Conservation (phyloP, 2,797 vertebrate species). For the Sebastes elongatus region DNA sequence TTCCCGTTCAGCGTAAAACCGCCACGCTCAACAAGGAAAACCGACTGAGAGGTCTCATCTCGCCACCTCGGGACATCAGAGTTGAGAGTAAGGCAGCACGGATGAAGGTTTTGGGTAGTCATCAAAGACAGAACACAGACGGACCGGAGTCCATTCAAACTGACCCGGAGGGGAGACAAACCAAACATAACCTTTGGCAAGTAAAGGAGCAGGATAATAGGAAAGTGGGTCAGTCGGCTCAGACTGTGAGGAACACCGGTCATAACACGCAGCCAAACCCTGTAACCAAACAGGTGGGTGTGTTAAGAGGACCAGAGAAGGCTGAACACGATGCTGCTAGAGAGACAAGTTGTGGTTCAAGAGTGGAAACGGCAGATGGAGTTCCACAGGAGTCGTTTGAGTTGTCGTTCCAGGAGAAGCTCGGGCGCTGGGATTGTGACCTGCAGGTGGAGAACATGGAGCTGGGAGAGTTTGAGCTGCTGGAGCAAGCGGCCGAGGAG, state of each 20-base stretch:
- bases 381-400: slow-evolving; percentile 83
- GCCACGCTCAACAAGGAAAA: slow-evolving; percentile 82
- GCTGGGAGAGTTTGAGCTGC: slow-evolving; percentile 95
- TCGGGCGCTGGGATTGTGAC: slow-evolving; percentile 86
- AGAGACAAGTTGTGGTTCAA: not conserved
- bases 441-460: slow-evolving; percentile 88
- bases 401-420: slow-evolving; percentile 88
- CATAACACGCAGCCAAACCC: slow-evolving; percentile 68
- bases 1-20: slow-evolving; percentile 86
- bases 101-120: slow-evolving; percentile 73
- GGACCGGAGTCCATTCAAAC: slow-evolving; percentile 5
- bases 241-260: slow-evolving; percentile 6
- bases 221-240: not conserved
- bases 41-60: slow-evolving; percentile 48
- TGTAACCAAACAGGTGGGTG: slow-evolving; percentile 46
- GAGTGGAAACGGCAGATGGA: not conserved
- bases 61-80: slow-evolving; percentile 41
- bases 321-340: not conserved
- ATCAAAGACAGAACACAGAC: slow-evolving; percentile 73
- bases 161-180: not conserved
- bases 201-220: slow-evolving; percentile 12
- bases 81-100: slow-evolving; percentile 55
- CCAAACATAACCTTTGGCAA: not conserved
- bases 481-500: slow-evolving; percentile 96
- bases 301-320: not conserved